Conservation (phyloP, 2,113 vertebrate genomes). For the Rutilus rutilus region DNA sequence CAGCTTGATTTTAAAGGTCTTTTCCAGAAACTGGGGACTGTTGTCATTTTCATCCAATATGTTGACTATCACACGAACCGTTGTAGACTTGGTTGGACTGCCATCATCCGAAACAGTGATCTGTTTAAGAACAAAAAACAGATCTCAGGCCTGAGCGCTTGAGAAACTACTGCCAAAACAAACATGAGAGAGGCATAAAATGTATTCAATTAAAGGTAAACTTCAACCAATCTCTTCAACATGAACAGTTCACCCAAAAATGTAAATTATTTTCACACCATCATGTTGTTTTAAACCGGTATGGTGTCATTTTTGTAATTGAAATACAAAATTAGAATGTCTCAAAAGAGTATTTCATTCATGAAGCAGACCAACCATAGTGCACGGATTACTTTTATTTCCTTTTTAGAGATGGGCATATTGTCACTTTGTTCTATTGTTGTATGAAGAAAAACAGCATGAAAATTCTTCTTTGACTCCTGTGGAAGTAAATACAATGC, state of each 20-base stretch:
- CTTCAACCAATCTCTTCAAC: background rate
- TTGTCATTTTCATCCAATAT: conserved; percentile 88
- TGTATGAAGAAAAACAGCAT: background rate
- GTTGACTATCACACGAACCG: conserved; percentile 80
- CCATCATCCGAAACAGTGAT: conserved; percentile 81
- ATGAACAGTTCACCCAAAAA: background rate
- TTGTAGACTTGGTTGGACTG: conserved; percentile 73
- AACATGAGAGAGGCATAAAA: background rate
- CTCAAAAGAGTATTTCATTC: background rate
- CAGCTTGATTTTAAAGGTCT: conserved; percentile 83
- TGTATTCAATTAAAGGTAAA: background rate
- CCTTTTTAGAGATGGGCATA: background rate
- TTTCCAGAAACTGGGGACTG: conserved; percentile 84
- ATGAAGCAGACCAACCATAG: background rate
- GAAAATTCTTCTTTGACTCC: background rate
- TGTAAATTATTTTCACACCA: background rate
- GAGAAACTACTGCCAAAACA: conserved; percentile 4
- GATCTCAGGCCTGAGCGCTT: background rate
- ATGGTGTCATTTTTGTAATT: background rate
- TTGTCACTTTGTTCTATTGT: background rate
- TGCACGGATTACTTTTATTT: background rate
- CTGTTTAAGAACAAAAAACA: conserved; percentile 61
- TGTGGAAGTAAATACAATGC: background rate
- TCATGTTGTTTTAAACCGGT: background rate
- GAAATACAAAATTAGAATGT: background rate